Evolutionary conservation across 2,888 invertebrate genomes (phyloP), one percentile per base, ranked within the genome.

Genomic region (Brachynemurus nebulosus): DNA sequence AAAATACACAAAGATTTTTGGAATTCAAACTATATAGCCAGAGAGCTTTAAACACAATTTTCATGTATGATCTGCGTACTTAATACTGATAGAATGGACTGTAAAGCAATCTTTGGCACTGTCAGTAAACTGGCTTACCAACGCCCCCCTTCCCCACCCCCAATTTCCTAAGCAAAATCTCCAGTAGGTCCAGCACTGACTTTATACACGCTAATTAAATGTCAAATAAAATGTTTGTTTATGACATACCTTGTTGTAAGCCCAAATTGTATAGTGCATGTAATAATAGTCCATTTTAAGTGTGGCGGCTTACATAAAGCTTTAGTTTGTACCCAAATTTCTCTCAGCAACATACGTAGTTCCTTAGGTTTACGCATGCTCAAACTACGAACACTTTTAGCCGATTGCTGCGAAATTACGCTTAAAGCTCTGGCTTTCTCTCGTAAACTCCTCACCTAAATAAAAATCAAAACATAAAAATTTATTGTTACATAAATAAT

Each of bases 181-280:
- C n/a, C n/a, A n/a, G n/a, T n/a, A n/a, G n/a, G n/a, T n/a, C n/a
- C n/a, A n/a, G n/a, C n/a, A n/a, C n/a, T n/a, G n/a, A n/a, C n/a
- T n/a, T n/a, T n/a, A n/a, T n/a, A n/a, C n/a, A n/a, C n/a, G n/a
- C n/a, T 17, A 14, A 19, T 12, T 44, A 44, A 42, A 17, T 33
- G 4, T n/a, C 9, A 27, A n/a, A 9, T 5, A 23, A 9, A 44
- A 11, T 9, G 7, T 21, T 42, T 44, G 8, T 5, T 12, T 17
- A 14, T 12, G 18, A 6, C 21, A 62, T 59, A 80, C 79, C 78
- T 79, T 42, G 84, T 79, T 34, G 85, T 85, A 47, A 85, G 65
- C 53, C 88, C 86, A 60, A 88, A 88, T 59, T 88, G 86, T 53
- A 89, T 84, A 33, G 80, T 70, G 60, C 88, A 83, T 39, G 85